phyloP scores from a whole-genome alignment of 2,888 invertebrate species.

The Cylindroiulus punctatus region DNA sequence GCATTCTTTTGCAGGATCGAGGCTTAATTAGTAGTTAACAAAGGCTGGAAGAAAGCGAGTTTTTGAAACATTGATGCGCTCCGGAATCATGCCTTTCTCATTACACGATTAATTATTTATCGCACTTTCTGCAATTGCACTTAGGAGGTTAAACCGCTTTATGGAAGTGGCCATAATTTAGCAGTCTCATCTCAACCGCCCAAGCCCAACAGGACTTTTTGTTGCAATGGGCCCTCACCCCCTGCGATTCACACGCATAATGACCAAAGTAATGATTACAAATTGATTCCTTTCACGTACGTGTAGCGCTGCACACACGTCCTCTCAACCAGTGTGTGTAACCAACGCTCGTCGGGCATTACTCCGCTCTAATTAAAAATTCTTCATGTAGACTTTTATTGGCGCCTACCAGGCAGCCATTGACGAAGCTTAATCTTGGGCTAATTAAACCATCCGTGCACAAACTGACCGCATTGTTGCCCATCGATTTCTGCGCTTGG shows the following conservation, averaged over 20 bases:
- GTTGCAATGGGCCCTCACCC: neutral
- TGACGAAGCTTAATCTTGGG: neutral
- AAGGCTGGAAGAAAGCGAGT: neutral
- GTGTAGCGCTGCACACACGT: neutral
- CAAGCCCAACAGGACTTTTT: neutral
- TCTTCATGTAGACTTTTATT: neutral
- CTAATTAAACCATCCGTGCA: conserved; percentile 28
- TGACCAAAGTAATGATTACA: conserved; percentile 30
- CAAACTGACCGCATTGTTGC: conserved; percentile 27
- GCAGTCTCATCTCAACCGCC: conserved; percentile 8
- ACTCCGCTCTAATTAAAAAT: conserved; percentile 27
- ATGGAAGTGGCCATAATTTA: conserved; percentile 42
- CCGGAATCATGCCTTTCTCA: conserved; percentile 11
- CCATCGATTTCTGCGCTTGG: neutral
- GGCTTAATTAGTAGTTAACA: conserved; percentile 38
- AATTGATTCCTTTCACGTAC: conserved; percentile 28
- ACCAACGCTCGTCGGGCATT: neutral
- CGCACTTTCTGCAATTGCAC: conserved; percentile 30
- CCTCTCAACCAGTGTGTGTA: neutral
- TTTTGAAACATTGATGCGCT: conserved; percentile 33
- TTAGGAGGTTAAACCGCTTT: conserved; percentile 42
- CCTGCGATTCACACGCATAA: neutral
- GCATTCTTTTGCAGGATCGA: neutral
- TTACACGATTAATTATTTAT: conserved; percentile 37
- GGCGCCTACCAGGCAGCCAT: neutral